Percentiles rank a stretch among this genome's conserved stretches.
Evolutionary conservation across 1,140 invertebrate genomes (phyloP).

Genomic region (Parapsyche elsis): DNA sequence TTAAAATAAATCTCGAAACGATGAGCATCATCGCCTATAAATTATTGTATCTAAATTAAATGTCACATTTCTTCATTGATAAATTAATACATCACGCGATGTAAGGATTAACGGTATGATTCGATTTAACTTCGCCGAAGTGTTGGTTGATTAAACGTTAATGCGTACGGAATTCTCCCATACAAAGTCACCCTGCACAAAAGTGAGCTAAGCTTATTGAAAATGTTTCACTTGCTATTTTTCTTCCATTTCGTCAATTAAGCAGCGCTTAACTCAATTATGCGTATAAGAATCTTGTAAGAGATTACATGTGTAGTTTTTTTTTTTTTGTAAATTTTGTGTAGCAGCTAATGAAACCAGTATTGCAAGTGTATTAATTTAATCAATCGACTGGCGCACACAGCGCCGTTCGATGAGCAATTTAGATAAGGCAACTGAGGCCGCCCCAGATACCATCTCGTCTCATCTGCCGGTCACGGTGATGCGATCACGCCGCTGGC

Average conservation of each 20-base stretch:
- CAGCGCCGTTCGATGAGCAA: conserved; percentile 47
- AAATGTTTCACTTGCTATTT: too few relatives aligned
- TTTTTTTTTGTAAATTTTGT: conserved; percentile 5
- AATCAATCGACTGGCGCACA: conserved; percentile 40
- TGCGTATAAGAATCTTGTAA: too few relatives aligned
- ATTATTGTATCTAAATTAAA: conserved; percentile 21
- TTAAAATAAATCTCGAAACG: conserved; percentile 24
- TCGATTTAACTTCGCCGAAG: not conserved
- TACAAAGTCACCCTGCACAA: too few relatives aligned
- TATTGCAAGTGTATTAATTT: conserved; percentile 46
- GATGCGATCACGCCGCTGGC: conserved; percentile 20
- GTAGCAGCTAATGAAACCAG: conserved; percentile 39
- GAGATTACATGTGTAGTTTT: too few relatives aligned
- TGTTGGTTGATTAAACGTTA: too few relatives aligned
- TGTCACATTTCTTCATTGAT: not conserved
- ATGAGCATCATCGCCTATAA: not conserved
- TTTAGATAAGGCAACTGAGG: conserved; percentile 44
- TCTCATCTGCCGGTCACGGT: conserved; percentile 40
- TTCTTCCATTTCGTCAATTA: too few relatives aligned
- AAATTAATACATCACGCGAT: not conserved
- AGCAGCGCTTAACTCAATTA: too few relatives aligned
- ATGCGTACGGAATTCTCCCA: too few relatives aligned
- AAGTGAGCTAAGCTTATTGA: too few relatives aligned
- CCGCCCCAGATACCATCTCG: conserved; percentile 35
- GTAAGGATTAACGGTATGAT: not conserved